Percentiles rank a stretch among this genome's conserved stretches.
Conservation (phyloP, 2,113 vertebrate species). For the Natator depressus region DNA sequence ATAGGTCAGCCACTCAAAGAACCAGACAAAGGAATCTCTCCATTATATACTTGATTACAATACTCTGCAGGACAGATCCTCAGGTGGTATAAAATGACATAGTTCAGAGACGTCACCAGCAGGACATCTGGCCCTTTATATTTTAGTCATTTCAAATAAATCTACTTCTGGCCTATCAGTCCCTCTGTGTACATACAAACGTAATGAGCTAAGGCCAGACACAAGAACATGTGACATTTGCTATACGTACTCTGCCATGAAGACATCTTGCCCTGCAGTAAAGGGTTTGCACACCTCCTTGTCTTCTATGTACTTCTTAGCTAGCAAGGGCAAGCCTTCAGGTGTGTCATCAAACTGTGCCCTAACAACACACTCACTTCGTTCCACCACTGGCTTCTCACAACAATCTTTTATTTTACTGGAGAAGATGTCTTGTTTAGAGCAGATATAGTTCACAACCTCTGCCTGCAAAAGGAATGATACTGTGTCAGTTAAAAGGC, state of each 20-base stretch:
- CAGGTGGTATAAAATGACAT: accelerated
- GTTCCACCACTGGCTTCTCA: slow-evolving; percentile 33
- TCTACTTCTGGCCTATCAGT: background rate
- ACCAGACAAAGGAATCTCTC: background rate
- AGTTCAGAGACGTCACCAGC: background rate
- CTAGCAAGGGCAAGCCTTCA: slow-evolving; percentile 5
- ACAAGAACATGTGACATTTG: accelerated
- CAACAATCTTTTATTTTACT: slow-evolving; percentile 74
- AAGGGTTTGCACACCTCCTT: slow-evolving; percentile 74
- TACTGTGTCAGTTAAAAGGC: background rate
- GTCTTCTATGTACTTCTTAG: slow-evolving; percentile 33
- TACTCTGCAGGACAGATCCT: background rate
- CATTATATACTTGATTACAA: accelerated
- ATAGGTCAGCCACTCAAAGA: background rate
- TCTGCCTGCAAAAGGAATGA: slow-evolving; percentile 50
- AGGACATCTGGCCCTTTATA: background rate
- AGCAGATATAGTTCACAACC: slow-evolving; percentile 42
- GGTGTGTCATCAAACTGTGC: slow-evolving; percentile 44
- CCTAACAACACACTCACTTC: slow-evolving; percentile 46
- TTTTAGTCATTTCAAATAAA: background rate
- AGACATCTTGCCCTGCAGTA: slow-evolving; percentile 34
- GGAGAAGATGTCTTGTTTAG: slow-evolving; percentile 63
- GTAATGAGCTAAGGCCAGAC: background rate
- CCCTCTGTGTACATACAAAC: background rate
- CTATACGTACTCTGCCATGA: slow-evolving; percentile 75